Evolutionary conservation across 2,113 vertebrate species (phyloP), one percentile per base, ranked within the genome.

Genomic region (Hucho hucho): DNA sequence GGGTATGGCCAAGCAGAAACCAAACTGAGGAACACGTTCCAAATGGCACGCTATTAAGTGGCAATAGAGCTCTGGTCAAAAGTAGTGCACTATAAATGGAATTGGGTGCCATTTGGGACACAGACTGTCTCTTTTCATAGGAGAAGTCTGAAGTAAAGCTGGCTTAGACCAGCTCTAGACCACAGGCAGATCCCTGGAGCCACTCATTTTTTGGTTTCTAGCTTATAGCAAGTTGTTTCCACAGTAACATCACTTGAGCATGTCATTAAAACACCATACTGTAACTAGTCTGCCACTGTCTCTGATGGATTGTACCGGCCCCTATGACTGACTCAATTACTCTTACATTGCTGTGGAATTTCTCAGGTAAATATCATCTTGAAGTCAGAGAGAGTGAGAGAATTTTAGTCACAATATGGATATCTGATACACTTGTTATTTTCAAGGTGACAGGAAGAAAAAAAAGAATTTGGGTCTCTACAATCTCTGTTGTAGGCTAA

Each of bases 281-380:
- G 37, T 63, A 22, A 63, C 22, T 18, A 14, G 67, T 47, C 3
- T 1, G n/a, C n/a, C 58, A 61, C 58, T 6, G 4, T 37, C 56
- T 7, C 71, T 74, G 59, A 68, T 9, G 37, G 37, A 43, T 43
- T 43, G 7, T 11, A 43, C 37, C 37, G 37, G 37, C 37, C 37
- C 37, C 7, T 43, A 12, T 12, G 37, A 43, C 37, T 64, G 56
- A 28, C 37, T 65, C 26, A 70, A 43, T 46, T 0, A 12, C 24
- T 46, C 9, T 25, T 63, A 24, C 16, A 74, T 3, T 12, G 28
- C 46, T 71, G 59, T 43, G 59, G 66, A 71, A 76, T 77, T 72
- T 66, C 37, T 29, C 28, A 43, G 47, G 69, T 2, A 29, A 64
- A 29, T 61, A 14, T 72, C 49, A 72, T 26, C 37, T 43, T 43